phyloP scores from a whole-genome alignment of 2,113 vertebrate species.

The Eubucco bourcierii region DNA sequence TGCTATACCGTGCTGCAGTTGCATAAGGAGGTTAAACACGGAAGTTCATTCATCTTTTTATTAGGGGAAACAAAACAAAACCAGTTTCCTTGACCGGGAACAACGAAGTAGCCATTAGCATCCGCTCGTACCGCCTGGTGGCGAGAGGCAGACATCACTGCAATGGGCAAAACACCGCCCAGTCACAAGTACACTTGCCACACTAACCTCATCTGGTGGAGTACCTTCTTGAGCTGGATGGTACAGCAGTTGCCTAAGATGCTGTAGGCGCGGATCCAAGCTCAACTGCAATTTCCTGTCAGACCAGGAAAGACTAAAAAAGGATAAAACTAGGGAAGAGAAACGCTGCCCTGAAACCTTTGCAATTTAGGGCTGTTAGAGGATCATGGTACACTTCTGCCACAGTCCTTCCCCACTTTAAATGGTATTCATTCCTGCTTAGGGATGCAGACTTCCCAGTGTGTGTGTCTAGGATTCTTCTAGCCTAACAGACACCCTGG shows the following conservation, averaged over 20 bases:
- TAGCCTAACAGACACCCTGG: background rate
- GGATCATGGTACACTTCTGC: background rate
- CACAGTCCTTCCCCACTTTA: background rate
- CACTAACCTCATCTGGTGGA: background rate
- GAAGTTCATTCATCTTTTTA: conserved; percentile 65
- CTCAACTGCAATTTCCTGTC: background rate
- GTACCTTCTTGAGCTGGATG: background rate
- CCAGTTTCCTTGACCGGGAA: background rate
- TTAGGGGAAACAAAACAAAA: conserved; percentile 16
- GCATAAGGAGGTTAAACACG: conserved; percentile 60
- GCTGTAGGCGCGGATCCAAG: background rate
- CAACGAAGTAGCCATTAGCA: background rate
- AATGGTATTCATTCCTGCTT: background rate
- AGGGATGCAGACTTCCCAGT: background rate
- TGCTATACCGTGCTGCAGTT: conserved; percentile 57
- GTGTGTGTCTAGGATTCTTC: background rate
- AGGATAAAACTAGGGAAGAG: background rate
- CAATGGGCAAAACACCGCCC: background rate
- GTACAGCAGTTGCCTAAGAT: background rate
- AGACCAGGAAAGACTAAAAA: background rate
- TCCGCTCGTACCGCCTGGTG: rapidly evolving
- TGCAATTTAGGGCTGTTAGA: background rate
- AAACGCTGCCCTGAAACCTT: background rate
- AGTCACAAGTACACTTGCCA: background rate
- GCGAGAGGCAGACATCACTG: background rate